These are phyloP conservation scores for Bufo gargarizans DNA, from an alignment of 2,113 vertebrate species.

Conservation along the genomic window DNA sequence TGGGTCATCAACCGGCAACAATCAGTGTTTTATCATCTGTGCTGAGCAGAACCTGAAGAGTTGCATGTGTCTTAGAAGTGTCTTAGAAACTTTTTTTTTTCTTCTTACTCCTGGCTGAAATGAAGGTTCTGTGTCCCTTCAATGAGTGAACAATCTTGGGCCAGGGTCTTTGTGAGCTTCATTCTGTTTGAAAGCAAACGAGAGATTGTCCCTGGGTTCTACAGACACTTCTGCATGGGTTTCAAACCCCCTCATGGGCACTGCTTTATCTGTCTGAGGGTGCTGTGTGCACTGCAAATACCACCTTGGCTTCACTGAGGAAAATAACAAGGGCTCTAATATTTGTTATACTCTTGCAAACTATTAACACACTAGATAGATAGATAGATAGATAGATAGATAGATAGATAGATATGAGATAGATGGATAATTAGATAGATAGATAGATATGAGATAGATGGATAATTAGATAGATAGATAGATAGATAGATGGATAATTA, in stretches of 20 bases:
- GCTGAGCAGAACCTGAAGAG: conserved; percentile 87
- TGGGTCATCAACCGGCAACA: conserved; percentile 98
- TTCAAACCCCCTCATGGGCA: conserved; percentile 63
- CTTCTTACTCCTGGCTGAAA: conserved; percentile 77
- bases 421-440: not conserved
- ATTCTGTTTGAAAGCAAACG: conserved; percentile 75
- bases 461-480: not conserved
- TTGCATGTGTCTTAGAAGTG: conserved; percentile 80
- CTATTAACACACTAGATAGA: not conserved
- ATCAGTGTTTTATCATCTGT: conserved; percentile 98
- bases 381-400: not conserved
- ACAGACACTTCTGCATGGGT: conserved; percentile 71
- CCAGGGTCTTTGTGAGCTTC: conserved; percentile 76
- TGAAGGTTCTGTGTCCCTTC: conserved; percentile 76
- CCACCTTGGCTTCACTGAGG: not conserved
- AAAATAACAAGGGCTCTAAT: not conserved
- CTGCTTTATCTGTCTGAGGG: not conserved
- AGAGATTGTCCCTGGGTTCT: conserved; percentile 72
- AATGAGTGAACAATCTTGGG: conserved; percentile 76
- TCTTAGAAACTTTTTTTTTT: conserved; percentile 79
- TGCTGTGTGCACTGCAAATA: not conserved
- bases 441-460: not conserved
- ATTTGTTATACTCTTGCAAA: not conserved
- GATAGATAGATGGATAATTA: not conserved
- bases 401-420: not conserved